Evolutionary conservation across 2,888 invertebrate genomes (phyloP).

Genomic region (Rotaria macrura): DNA sequence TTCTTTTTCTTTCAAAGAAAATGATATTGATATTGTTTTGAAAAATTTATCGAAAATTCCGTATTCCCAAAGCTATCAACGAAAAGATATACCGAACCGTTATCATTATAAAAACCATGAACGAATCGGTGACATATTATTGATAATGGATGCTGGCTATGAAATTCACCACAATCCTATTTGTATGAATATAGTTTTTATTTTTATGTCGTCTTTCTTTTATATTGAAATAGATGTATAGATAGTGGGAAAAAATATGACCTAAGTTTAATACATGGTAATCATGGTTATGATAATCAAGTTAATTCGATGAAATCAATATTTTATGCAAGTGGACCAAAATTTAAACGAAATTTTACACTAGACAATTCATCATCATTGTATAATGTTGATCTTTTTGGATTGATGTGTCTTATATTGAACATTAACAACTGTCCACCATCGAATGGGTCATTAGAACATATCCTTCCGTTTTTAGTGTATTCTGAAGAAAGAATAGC

Average conservation of each 20-base stretch:
- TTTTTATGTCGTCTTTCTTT: background rate
- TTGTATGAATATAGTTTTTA: background rate
- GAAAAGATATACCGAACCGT: slow-evolving; percentile 19
- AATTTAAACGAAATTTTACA: slow-evolving; percentile 21
- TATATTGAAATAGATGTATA: background rate
- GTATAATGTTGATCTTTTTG: slow-evolving; percentile 45
- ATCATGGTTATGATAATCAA: slow-evolving; percentile 26
- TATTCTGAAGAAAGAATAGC: background rate
- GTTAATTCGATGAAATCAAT: slow-evolving; percentile 18
- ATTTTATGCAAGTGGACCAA: slow-evolving; percentile 24
- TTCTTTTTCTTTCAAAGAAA: background rate
- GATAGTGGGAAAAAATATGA: background rate
- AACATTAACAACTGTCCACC: slow-evolving; percentile 40
- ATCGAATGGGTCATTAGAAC: slow-evolving; percentile 42
- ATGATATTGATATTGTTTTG: background rate
- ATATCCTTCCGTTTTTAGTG: slow-evolving; percentile 33
- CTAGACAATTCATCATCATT: slow-evolving; percentile 36
- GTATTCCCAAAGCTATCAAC: background rate
- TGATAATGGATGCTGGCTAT: slow-evolving; percentile 11
- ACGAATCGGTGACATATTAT: slow-evolving; percentile 22
- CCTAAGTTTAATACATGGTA: background rate
- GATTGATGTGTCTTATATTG: slow-evolving; percentile 45
- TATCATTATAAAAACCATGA: slow-evolving; percentile 24
- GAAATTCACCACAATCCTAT: background rate
- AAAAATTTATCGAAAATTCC: background rate